Evolutionary conservation across 1,140 invertebrate genomes (phyloP).

Genomic region (Leptinotarsa defecta): DNA sequence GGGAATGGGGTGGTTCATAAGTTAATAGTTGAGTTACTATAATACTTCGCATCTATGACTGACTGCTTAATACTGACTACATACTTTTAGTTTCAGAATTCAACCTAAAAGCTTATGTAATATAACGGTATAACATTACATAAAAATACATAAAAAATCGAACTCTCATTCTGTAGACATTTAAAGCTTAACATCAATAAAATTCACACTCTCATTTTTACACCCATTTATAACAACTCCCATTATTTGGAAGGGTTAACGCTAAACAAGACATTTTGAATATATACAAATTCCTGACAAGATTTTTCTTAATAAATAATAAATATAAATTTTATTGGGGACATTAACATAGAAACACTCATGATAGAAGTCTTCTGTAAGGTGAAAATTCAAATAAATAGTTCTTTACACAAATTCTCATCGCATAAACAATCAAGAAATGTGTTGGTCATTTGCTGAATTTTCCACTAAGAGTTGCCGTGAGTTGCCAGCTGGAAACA

Average conservation of each 20-base stretch:
- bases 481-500: conserved; percentile 24
- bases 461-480: conserved; percentile 22
- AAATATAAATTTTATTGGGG: neutral
- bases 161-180: conserved; percentile 12
- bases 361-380: neutral
- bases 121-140: neutral
- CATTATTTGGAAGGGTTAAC: neutral
- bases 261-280: neutral
- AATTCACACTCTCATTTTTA: conserved; percentile 5
- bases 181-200: conserved; percentile 22
- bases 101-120: neutral
- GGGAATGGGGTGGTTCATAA: no score
- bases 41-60: neutral
- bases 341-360: neutral
- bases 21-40: no score
- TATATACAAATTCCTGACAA: neutral
- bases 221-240: neutral
- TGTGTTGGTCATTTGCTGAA: conserved; percentile 18
- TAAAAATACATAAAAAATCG: conserved; percentile 1
- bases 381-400: conserved; percentile 13
- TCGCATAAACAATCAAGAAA: conserved; percentile 18
- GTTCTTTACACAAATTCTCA: conserved; percentile 2
- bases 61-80: neutral
- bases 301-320: conserved; percentile 4
- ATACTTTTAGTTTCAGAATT: neutral